Evolutionary conservation across 2,797 vertebrate genomes (phyloP).

Genomic region (Falco biarmicus): DNA sequence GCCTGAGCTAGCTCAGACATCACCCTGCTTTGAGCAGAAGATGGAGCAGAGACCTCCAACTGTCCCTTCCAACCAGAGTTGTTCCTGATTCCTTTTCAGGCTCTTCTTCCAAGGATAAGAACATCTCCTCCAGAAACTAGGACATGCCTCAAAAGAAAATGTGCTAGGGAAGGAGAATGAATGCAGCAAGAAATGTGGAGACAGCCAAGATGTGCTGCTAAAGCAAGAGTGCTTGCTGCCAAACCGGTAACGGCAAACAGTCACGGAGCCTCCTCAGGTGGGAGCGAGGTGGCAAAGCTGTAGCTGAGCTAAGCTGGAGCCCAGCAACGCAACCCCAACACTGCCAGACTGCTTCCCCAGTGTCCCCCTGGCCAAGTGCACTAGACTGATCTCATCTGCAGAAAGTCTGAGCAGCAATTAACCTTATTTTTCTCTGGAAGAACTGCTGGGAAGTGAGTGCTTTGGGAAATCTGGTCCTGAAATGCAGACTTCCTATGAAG

Average conservation of each 20-base stretch:
- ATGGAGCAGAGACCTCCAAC: background rate
- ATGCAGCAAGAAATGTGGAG: background rate
- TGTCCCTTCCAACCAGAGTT: background rate
- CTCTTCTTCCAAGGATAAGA: background rate
- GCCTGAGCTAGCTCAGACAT: background rate
- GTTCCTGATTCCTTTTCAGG: background rate
- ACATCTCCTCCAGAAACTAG: background rate
- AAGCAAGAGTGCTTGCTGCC: background rate
- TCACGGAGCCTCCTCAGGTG: accelerated
- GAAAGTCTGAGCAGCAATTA: background rate
- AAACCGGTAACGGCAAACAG: background rate
- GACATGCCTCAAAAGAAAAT: background rate
- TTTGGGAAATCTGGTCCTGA: background rate
- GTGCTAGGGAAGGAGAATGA: background rate
- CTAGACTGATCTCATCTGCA: background rate
- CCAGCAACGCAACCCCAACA: background rate
- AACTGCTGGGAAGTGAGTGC: background rate
- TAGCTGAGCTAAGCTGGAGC: background rate
- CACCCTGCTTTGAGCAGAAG: background rate
- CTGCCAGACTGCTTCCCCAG: background rate
- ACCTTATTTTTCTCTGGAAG: background rate
- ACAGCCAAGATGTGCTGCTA: background rate
- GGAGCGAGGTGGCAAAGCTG: background rate
- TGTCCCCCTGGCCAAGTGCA: background rate
- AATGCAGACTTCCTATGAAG: background rate